phyloP scores from a whole-genome alignment of 2,888 invertebrate genomes.

The Ischnus inquisitorius region DNA sequence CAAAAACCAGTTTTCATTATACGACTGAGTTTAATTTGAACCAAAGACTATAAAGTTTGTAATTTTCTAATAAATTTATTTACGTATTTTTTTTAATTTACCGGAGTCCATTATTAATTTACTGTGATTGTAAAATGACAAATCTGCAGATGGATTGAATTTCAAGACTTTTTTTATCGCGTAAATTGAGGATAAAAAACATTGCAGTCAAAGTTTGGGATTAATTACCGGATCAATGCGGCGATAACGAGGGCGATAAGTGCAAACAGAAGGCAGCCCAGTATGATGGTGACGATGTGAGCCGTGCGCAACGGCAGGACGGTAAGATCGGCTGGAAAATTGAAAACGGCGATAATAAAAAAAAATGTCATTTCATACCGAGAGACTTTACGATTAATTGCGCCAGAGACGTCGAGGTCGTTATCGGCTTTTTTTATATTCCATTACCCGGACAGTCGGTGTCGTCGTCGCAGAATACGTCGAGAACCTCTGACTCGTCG shows the following conservation, averaged over 20 bases:
- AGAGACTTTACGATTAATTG: neutral
- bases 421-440: neutral
- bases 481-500: constrained; percentile 75
- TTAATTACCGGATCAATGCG: constrained; percentile 82
- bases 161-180: too few relatives aligned
- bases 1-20: too few relatives aligned
- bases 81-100: too few relatives aligned
- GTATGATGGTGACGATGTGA: constrained; percentile 84
- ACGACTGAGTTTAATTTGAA: too few relatives aligned
- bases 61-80: too few relatives aligned
- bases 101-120: too few relatives aligned
- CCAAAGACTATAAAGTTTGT: too few relatives aligned
- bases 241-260: constrained; percentile 80
- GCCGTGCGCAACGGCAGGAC: constrained; percentile 81
- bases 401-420: neutral
- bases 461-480: constrained; percentile 76
- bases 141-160: too few relatives aligned
- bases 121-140: too few relatives aligned
- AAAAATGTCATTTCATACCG: neutral
- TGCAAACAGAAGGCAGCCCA: constrained; percentile 83
- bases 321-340: constrained; percentile 68
- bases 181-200: neutral
- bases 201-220: neutral
- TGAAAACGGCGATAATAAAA: neutral
- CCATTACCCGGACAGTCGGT: constrained; percentile 83